phyloP scores from a whole-genome alignment of 1,140 invertebrate genomes.

The Zaprionus taronus region DNA sequence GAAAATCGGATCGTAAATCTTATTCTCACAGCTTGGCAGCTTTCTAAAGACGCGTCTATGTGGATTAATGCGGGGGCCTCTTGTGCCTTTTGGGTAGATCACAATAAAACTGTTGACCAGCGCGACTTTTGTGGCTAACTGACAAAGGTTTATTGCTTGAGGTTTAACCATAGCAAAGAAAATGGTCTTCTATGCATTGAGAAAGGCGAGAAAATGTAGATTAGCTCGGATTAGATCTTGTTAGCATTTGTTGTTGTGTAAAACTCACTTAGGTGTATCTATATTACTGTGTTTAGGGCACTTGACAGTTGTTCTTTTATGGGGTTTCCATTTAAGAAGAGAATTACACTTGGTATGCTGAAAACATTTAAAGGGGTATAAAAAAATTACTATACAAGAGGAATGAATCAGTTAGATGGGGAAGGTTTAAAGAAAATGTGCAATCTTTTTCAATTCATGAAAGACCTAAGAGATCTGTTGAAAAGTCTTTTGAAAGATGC shows the following conservation, averaged over 20 bases:
- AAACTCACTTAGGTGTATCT: neutral
- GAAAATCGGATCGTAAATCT: conserved; percentile 62
- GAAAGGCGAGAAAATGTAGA: conserved; percentile 9
- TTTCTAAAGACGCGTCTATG: conserved; percentile 37
- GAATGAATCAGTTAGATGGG: neutral
- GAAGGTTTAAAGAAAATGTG: neutral
- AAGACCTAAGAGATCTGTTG: no score
- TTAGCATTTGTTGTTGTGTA: neutral
- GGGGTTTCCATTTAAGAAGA: neutral
- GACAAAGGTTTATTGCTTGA: neutral
- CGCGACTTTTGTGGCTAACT: conserved; percentile 5
- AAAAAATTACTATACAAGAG: neutral
- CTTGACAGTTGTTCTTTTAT: neutral
- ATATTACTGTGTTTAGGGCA: neutral
- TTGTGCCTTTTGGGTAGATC: conserved; percentile 24
- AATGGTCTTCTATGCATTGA: neutral
- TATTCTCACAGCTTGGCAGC: conserved; percentile 48
- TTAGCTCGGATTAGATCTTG: neutral
- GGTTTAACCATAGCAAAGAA: neutral
- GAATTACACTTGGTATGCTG: neutral
- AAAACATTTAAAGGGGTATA: neutral
- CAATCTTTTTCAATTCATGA: no score
- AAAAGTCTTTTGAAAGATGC: neutral
- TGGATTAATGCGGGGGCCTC: conserved; percentile 38
- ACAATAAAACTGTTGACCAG: conserved; percentile 40